Conservation (phyloP, 53 echinoderm and acorn worm species). For the Patiria pectinifera region DNA sequence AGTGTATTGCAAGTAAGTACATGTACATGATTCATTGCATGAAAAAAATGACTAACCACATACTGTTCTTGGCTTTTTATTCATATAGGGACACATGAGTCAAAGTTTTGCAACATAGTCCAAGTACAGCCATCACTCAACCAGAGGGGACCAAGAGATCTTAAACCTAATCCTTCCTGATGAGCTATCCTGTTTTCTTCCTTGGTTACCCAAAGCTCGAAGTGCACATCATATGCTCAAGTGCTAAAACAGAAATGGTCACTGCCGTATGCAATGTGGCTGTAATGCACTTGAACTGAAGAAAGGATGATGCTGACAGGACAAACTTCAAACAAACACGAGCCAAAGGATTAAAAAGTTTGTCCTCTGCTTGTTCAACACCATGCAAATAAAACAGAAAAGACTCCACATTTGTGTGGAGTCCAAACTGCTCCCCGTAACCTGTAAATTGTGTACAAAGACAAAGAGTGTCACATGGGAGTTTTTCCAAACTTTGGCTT, state of each 20-base stretch:
- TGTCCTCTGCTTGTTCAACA: not conserved
- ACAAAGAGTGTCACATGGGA: no score
- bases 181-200: not conserved
- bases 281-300: not conserved
- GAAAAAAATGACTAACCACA: not conserved
- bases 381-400: not conserved
- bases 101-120: slow-evolving; percentile 65
- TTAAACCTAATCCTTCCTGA: not conserved
- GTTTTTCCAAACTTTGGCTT: no score
- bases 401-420: no score
- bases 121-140: no score
- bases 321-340: not conserved
- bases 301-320: not conserved
- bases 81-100: slow-evolving; percentile 70
- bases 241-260: not conserved
- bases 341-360: not conserved
- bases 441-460: no score
- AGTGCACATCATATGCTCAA: not conserved
- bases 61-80: not conserved
- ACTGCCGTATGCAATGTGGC: no score
- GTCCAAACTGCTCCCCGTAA: no score
- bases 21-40: not conserved
- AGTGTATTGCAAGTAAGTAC: not conserved
- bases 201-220: not conserved
- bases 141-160: no score